These are phyloP conservation scores for Pollenia amentaria DNA, from an alignment of 2,888 invertebrate genomes.

Conservation along the genomic window DNA sequence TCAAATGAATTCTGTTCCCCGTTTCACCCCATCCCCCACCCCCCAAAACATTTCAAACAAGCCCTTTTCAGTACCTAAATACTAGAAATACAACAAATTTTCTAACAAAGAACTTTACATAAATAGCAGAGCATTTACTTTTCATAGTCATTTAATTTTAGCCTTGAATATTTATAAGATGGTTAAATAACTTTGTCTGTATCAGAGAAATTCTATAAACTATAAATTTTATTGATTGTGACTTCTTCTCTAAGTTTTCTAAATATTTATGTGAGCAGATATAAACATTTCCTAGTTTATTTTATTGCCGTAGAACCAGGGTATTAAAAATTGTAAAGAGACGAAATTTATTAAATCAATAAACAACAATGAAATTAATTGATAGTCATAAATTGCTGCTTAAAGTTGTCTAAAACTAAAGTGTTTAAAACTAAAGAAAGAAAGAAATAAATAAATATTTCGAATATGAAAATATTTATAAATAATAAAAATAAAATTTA, in stretches of 20 bases:
- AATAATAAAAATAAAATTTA: background rate
- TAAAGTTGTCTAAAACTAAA: constrained; percentile 24
- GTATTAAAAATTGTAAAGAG: constrained; percentile 20
- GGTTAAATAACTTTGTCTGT: constrained; percentile 21
- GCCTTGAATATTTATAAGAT: constrained; percentile 68
- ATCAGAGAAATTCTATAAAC: constrained; percentile 24
- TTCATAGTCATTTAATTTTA: constrained; percentile 12
- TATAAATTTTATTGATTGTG: constrained; percentile 41
- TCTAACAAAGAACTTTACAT: background rate
- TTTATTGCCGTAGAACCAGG: background rate
- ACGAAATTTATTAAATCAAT: constrained; percentile 66
- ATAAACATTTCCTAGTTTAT: background rate
- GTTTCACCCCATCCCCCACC: no score
- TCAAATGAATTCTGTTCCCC: constrained; percentile 32
- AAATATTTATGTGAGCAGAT: constrained; percentile 1
- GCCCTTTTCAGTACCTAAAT: constrained; percentile 40
- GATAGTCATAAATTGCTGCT: constrained; percentile 61
- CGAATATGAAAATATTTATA: background rate
- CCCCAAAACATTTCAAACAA: constrained; percentile 1
- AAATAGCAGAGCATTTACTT: background rate
- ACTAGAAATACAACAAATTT: background rate
- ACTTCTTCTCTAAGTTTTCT: background rate
- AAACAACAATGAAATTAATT: constrained; percentile 57
- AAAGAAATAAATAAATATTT: background rate
- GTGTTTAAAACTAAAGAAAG: constrained; percentile 4